Base-by-base conservation (phyloP, 2,888 invertebrate species). In the Philereme vetulata region DNA sequence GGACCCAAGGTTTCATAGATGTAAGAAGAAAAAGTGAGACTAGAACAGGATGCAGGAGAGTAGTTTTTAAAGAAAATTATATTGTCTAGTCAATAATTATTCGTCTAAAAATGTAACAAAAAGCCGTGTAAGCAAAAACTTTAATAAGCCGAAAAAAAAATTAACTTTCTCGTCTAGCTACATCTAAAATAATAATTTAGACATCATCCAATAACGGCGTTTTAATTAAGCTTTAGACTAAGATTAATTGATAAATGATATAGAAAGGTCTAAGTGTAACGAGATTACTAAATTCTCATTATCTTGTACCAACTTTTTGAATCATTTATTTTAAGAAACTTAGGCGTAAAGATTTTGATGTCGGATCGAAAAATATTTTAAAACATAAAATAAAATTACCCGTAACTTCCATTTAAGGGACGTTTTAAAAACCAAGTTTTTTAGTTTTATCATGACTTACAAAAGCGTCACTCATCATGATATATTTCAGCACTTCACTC, bases 171-270 rank as follows among this genome's bases (percentile, higher is more conserved):
- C 7, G 10, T n/a, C 43, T 43, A 51, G 44, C 48, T 34, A n/a
- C 34, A 47, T 42, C 42, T 43, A 40, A 52, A 52, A 42, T 36
- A 10, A 33, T 49, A 38, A 51, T 53, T 55, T 21, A 56, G 48
- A 50, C 49, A 51, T 60, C 44, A 33, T 54, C 34, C 42, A 51
- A 46, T 53, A 57, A 58, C 58, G 9, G 59, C 9, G 46, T 55
- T 51, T 40, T 57, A 57, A 54, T 62, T 62, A 51, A 54, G 10
- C 40, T 62, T 51, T 43, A 33, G 47, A 57, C 57, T 54, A 57
- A 53, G 57, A 62, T 62, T 62, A 62, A 62, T 62, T 54, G 56
- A 50, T 51, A 46, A 49, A 49, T 48, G n/a, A 43, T 56, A 44
- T 56, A 5, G 51, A 50, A 51, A 49, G 35, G 35, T 50, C 11